Base-by-base conservation (phyloP, 2,113 vertebrate species). In the Cinclus cinclus region DNA sequence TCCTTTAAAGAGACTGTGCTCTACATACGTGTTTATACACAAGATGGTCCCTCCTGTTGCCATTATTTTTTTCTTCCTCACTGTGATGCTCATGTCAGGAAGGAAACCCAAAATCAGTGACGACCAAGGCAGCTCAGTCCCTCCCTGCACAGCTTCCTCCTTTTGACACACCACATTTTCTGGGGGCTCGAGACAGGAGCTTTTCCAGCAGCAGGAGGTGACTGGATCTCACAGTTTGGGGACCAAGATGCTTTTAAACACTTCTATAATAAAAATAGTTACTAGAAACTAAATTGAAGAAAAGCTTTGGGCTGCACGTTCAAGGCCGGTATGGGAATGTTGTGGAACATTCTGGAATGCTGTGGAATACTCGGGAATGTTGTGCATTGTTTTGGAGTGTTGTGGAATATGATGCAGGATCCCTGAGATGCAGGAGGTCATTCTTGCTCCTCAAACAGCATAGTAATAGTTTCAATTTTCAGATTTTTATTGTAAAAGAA, bases 11-110 rank as follows among this genome's bases (percentile, higher is more conserved):
- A 59, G 28, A 5, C 31, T 30, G 3, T 60, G 30, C 30, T 49
- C 39, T 15, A 2, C 2, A 4, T 1, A 5, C 4, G 15, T 49
- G 20, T 10, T 65, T 11, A 27, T 4, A 15, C 15, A 35, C 11
- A 21, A 41, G 22, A 30, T 9, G 12, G 20, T 4, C 7, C 5
- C 27, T 68, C 13, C 6, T 35, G 5, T n/a, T 23, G 64, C 11
- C 25, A 10, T 35, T 58, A 37, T 37, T 55, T 49, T 28, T 39
- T 53, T 28, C 49, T 35, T 44, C 52, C 22, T 37, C 35, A 37
- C 46, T 37, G 3, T n/a, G 39, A 69, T 46, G 77, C 46, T 41
- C 1, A 0, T 19, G 23, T 24, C 15, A 67, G 73, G 24, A 81
- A 44, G 73, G 56, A 35, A 81, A 44, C 6, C n/a, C 60, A 3